A percentile compares a stretch with the other conserved stretches of the same genome.
Conservation (phyloP, 2,113 vertebrate species). For the Ariopsis seemanni region DNA sequence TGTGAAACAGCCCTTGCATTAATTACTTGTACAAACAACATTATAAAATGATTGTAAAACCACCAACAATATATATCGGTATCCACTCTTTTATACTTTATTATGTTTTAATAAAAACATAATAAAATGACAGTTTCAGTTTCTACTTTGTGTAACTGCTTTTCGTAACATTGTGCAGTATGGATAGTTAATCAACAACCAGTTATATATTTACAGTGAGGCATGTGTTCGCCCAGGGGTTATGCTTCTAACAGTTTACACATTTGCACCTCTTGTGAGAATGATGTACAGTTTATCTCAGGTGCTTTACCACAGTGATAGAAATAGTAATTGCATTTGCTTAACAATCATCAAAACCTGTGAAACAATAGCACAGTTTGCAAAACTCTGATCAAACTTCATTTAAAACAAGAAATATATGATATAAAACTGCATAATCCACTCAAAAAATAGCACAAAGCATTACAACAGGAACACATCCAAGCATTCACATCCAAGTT, state of each 20-base stretch:
- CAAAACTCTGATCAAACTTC: no score
- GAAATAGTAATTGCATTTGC: no score
- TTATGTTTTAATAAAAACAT: not conserved
- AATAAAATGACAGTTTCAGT: no score
- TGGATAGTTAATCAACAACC: not conserved
- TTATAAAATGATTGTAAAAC: not conserved
- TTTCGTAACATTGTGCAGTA: not conserved
- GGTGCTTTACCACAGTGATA: no score
- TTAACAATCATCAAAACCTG: no score
- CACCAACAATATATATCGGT: not conserved
- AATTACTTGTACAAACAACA: not conserved
- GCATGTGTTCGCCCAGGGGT: not conserved
- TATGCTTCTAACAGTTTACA: not conserved
- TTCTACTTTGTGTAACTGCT: not conserved
- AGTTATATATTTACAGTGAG: not conserved
- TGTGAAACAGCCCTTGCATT: no score
- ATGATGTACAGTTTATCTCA: not conserved
- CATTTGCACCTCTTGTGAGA: not conserved
- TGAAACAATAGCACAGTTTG: not conserved
- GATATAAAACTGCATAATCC: not conserved
- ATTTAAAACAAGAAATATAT: not conserved
- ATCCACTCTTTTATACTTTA: not conserved
- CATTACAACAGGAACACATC: no score
- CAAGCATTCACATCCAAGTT: no score
- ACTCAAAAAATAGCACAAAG: not conserved